Conservation (phyloP, 2,797 vertebrate genomes). For the Podargus strigoides region DNA sequence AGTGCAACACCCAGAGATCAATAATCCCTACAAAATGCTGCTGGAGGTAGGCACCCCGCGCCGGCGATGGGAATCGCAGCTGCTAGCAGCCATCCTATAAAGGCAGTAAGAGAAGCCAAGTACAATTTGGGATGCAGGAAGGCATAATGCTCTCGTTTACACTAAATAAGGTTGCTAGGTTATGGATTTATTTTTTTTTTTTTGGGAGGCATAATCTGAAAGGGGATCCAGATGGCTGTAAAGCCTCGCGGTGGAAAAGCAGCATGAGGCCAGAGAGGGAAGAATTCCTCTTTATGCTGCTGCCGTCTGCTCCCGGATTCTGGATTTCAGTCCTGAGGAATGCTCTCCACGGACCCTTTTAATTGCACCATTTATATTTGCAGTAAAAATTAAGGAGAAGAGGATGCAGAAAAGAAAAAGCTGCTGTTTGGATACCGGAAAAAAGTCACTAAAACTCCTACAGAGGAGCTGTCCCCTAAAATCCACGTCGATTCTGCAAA, state of each 20-base stretch:
- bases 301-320: background rate
- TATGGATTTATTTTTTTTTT: background rate
- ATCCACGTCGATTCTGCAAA: background rate
- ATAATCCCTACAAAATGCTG: background rate
- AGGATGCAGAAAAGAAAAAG: background rate
- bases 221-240: slow-evolving; percentile 52
- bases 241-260: slow-evolving; percentile 24
- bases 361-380: background rate
- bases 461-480: accelerated
- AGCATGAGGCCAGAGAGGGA: slow-evolving; percentile 32
- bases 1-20: background rate
- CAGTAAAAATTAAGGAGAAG: background rate
- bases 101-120: background rate
- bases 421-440: background rate
- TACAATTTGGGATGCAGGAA: background rate
- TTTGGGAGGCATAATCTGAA: background rate
- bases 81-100: background rate
- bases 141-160: background rate
- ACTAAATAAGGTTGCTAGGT: slow-evolving; percentile 41
- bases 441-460: background rate
- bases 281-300: slow-evolving; percentile 41
- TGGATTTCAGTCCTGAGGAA: background rate
- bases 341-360: accelerated
- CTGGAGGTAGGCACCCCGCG: background rate
- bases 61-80: background rate